Conservation (phyloP, 2,113 vertebrate genomes). For the Hylia prasina region DNA sequence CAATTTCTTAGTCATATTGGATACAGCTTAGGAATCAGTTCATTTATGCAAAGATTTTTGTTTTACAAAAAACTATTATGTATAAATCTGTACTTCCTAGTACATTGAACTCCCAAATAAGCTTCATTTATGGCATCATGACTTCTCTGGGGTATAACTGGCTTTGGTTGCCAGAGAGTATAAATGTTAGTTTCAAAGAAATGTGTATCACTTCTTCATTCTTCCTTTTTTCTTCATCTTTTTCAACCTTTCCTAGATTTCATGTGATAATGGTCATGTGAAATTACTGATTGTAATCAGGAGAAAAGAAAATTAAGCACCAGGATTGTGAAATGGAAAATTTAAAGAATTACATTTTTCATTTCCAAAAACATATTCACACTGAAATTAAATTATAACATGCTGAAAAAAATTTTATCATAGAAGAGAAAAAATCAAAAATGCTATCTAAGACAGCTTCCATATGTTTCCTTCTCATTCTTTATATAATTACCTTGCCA, state of each 20-base stretch:
- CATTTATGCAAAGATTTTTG: not conserved
- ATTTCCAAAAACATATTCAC: not conserved
- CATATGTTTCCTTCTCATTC: not conserved
- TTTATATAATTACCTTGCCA: not conserved
- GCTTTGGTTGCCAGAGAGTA: not conserved
- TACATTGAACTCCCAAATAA: not conserved
- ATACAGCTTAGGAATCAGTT: not conserved
- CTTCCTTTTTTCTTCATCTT: not conserved
- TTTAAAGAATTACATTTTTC: not conserved
- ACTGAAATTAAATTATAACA: not conserved
- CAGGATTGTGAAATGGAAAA: not conserved
- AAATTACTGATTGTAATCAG: not conserved
- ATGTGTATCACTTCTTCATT: not conserved
- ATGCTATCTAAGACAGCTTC: not conserved
- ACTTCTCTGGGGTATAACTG: not conserved
- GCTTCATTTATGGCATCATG: not conserved
- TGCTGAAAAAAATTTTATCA: not conserved
- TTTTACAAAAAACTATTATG: not conserved
- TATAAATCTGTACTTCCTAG: not conserved
- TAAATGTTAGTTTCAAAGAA: not conserved
- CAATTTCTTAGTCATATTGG: not conserved
- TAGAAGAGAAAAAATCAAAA: not conserved
- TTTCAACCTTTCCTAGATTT: not conserved
- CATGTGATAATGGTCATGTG: accelerated
- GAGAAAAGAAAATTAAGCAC: not conserved